These are phyloP conservation scores for Cladopsammia gracilis DNA, from an alignment of 64 coral and sea anemone genomes.

Conservation along the genomic window DNA sequence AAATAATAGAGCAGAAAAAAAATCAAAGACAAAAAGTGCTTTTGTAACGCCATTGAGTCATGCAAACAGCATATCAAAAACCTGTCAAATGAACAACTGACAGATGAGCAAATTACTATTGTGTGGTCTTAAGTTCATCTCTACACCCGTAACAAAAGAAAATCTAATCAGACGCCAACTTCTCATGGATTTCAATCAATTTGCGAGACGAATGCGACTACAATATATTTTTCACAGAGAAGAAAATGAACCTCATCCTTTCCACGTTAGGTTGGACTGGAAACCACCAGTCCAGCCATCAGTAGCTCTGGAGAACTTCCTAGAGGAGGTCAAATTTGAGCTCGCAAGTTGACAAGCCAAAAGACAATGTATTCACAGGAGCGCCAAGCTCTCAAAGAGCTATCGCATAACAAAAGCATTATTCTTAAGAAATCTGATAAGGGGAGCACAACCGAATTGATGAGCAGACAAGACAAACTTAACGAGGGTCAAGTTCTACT, in stretches of 20 bases:
- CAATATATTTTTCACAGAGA: conserved; percentile 43
- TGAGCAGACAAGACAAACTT: conserved; percentile 20
- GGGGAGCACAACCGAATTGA: neutral
- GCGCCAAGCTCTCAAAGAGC: conserved; percentile 4
- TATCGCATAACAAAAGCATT: conserved; percentile 11
- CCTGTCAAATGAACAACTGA: conserved; percentile 61
- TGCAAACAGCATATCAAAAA: conserved; percentile 21
- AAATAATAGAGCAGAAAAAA: neutral
- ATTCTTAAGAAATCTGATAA: conserved; percentile 18
- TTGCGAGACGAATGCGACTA: conserved; percentile 44
- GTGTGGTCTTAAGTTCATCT: conserved; percentile 62
- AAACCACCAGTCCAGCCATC: conserved; percentile 44
- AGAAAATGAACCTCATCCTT: conserved; percentile 42
- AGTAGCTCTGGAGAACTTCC: conserved; percentile 57
- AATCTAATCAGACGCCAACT: conserved; percentile 26
- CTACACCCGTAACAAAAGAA: conserved; percentile 34
- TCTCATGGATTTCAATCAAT: conserved; percentile 48
- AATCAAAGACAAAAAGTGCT: neutral
- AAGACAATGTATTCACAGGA: conserved; percentile 54
- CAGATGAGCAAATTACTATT: conserved; percentile 68
- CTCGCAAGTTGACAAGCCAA: conserved; percentile 25
- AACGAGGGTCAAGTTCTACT: conserved; percentile 6
- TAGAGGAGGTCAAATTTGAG: conserved; percentile 63
- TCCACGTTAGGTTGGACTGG: conserved; percentile 70
- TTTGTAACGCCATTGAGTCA: neutral